phyloP scores from a whole-genome alignment of 2,113 vertebrate species.

The Psephotus haematonotus region DNA sequence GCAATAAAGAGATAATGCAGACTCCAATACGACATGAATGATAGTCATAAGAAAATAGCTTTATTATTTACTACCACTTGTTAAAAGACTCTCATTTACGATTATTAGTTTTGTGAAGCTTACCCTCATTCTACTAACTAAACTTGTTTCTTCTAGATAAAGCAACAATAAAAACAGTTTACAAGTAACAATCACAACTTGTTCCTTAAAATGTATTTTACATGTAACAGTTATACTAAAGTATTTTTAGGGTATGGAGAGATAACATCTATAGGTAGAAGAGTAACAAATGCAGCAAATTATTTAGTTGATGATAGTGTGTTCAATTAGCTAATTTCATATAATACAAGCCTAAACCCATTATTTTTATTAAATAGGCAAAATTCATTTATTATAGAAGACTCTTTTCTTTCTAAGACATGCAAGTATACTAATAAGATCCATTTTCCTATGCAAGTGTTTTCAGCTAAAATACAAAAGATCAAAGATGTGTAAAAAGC shows the following conservation, averaged over 20 bases:
- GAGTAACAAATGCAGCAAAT: background rate
- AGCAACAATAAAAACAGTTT: background rate
- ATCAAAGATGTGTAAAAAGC: background rate
- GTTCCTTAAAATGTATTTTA: background rate
- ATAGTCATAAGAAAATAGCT: background rate
- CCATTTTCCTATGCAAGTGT: background rate
- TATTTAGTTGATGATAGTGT: background rate
- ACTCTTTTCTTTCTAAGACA: conserved; percentile 29
- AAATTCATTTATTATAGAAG: background rate
- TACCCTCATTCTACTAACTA: background rate
- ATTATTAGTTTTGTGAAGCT: background rate
- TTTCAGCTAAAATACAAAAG: background rate
- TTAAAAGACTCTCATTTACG: conserved; percentile 55
- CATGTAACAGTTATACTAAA: background rate
- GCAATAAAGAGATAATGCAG: background rate
- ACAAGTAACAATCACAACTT: background rate
- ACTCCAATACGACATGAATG: background rate
- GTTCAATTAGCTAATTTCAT: background rate
- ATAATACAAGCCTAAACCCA: background rate
- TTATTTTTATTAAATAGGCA: conserved; percentile 34
- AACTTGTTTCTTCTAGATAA: conserved; percentile 6
- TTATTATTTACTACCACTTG: conserved; percentile 17
- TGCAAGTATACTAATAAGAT: background rate
- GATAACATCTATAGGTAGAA: background rate
- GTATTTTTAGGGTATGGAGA: background rate